phyloP scores from a whole-genome alignment of 2,888 invertebrate species.

The Tetragonula carbonaria region DNA sequence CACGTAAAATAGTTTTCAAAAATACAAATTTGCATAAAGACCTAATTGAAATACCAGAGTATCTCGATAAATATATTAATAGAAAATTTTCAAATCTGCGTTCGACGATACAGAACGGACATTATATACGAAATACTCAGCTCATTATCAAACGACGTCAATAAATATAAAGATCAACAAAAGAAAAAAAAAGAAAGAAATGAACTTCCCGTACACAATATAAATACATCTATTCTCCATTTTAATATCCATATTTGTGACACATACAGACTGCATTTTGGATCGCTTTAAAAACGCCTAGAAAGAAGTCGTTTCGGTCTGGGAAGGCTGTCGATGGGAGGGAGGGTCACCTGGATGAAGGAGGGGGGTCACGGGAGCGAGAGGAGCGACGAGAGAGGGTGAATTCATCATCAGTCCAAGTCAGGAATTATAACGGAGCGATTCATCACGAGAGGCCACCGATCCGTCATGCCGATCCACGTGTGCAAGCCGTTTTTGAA shows the following conservation, averaged over 20 bases:
- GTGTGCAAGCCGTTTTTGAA: conserved; percentile 75
- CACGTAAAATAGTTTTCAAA: no score
- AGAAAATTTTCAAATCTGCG: no score
- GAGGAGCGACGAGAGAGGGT: conserved; percentile 59
- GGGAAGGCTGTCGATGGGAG: conserved; percentile 28
- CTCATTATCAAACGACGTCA: no score
- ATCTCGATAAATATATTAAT: no score
- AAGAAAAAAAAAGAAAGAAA: background rate
- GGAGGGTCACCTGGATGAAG: conserved; percentile 53
- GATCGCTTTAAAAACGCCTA: conserved; percentile 71
- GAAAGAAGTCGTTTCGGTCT: conserved; percentile 49
- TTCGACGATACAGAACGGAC: no score
- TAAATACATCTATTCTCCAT: background rate
- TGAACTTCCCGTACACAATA: background rate
- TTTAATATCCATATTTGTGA: conserved; percentile 31
- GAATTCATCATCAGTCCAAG: conserved; percentile 83
- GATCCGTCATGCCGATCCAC: conserved; percentile 81
- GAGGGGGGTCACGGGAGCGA: conserved; percentile 51
- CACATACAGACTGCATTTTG: conserved; percentile 32
- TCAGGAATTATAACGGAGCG: conserved; percentile 82
- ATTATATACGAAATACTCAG: no score
- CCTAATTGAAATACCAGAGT: no score
- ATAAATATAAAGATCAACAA: background rate
- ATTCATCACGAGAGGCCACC: conserved; percentile 81
- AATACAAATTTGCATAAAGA: no score